phyloP scores from a whole-genome alignment of 2,888 invertebrate genomes.

The Idaea dimidiata region DNA sequence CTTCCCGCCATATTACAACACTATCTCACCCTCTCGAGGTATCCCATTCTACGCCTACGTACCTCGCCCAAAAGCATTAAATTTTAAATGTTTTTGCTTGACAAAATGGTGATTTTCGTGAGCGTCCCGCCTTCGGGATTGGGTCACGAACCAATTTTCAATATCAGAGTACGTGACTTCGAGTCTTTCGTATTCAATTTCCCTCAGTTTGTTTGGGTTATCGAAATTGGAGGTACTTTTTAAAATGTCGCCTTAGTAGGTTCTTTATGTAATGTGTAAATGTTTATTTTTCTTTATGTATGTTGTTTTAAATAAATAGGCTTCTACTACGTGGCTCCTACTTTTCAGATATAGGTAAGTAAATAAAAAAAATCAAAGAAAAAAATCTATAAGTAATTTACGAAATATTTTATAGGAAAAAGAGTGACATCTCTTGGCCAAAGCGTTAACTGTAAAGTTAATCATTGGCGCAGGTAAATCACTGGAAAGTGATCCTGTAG shows the following conservation, averaged over 20 bases:
- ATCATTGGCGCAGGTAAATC: no score
- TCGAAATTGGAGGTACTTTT: slow-evolving; percentile 21
- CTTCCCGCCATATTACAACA: slow-evolving; percentile 4
- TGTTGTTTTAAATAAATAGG: no score
- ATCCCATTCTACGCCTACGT: slow-evolving; percentile 4
- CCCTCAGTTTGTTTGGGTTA: slow-evolving; percentile 11
- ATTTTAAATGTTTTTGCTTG: slow-evolving; percentile 14
- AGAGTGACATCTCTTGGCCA: no score
- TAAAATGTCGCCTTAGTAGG: slow-evolving; percentile 9
- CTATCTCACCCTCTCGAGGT: not conserved
- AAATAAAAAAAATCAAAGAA: no score
- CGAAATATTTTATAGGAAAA: no score
- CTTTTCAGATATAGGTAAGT: no score
- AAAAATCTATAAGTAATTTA: no score
- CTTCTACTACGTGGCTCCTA: no score
- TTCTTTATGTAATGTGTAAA: no score
- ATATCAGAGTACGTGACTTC: slow-evolving; percentile 25
- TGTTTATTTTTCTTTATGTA: no score
- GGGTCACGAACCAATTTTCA: slow-evolving; percentile 30
- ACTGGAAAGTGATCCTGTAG: no score
- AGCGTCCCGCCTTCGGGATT: slow-evolving; percentile 6
- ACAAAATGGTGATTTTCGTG: slow-evolving; percentile 16
- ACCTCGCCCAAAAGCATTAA: slow-evolving; percentile 16
- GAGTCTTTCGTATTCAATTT: slow-evolving; percentile 24
- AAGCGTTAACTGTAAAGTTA: no score